A percentile compares a stretch with the other conserved stretches of the same genome.
Evolutionary conservation across 2,113 vertebrate genomes (phyloP).

Genomic region (Oncorhynchus kisutch): DNA sequence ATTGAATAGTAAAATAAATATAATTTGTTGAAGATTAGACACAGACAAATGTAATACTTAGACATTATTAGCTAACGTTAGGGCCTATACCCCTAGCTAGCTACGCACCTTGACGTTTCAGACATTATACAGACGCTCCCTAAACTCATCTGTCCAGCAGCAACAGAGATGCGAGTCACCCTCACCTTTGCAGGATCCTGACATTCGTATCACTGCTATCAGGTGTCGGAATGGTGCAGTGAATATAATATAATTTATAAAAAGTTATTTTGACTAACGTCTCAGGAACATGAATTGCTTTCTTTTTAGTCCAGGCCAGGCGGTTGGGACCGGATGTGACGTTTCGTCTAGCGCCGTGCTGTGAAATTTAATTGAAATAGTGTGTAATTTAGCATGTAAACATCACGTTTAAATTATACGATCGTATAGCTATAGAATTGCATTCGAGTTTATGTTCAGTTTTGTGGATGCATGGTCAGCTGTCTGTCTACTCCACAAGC

Average conservation of each 20-base stretch:
- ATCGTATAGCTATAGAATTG: neutral
- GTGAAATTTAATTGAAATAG: too few species aligned
- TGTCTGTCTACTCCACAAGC: neutral
- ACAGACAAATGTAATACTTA: neutral
- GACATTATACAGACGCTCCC: conserved; percentile 73
- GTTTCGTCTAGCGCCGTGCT: conserved; percentile 18
- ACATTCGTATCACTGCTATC: neutral
- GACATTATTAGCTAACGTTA: neutral
- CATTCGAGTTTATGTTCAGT: neutral
- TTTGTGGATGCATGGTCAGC: too few species aligned
- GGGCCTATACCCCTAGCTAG: conserved; percentile 13
- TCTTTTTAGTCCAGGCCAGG: conserved; percentile 50
- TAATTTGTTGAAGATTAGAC: neutral
- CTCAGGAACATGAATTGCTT: conserved; percentile 12
- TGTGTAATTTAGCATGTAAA: too few species aligned
- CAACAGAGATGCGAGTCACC: conserved; percentile 2
- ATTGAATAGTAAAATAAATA: neutral
- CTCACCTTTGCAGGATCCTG: conserved; percentile 15
- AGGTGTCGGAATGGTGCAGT: neutral
- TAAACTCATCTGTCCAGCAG: conserved; percentile 43
- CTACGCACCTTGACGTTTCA: conserved; percentile 67
- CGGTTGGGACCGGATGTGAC: conserved; percentile 68
- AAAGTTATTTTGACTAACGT: neutral
- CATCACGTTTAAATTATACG: neutral
- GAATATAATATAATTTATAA: neutral